Percentiles rank a stretch among this genome's conserved stretches.
Evolutionary conservation across 2,113 vertebrate genomes (phyloP).

Genomic region (Proterorhinus semilunaris): DNA sequence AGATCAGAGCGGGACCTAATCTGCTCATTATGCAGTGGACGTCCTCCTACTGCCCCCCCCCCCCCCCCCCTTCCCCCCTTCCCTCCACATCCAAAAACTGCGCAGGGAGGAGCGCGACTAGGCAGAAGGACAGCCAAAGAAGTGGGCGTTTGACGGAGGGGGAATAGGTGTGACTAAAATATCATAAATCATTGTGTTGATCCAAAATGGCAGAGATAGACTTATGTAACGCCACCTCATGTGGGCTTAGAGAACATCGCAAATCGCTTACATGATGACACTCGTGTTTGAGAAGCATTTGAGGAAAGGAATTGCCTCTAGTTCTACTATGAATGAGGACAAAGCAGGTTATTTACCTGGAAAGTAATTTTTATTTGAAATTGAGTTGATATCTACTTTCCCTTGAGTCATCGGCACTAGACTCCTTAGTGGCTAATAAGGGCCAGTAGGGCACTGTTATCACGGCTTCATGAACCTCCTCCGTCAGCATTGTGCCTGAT

Average conservation of each 20-base stretch:
- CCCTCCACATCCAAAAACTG: conserved; percentile 40
- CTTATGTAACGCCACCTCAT: neutral
- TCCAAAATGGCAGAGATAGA: neutral
- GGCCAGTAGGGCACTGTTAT: neutral
- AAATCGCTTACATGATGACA: neutral
- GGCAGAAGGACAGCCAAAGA: conserved; percentile 19
- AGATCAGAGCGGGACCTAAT: conserved; percentile 28
- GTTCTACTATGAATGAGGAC: neutral
- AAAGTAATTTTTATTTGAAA: neutral
- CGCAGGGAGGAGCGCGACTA: conserved; percentile 32
- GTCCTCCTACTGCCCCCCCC: conserved; percentile 11
- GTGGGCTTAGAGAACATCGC: neutral
- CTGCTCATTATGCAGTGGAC: conserved; percentile 48
- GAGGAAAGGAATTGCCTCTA: too few species aligned
- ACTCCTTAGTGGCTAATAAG: neutral
- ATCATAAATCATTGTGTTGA: neutral
- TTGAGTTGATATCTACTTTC: neutral
- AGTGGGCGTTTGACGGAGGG: neutral
- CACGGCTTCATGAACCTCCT: neutral
- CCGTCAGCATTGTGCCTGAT: neutral
- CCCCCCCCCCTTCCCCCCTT: too few species aligned
- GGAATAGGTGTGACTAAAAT: neutral
- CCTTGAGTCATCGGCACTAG: neutral
- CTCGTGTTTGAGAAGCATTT: neutral
- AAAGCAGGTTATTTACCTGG: neutral